Evolutionary conservation across 2,888 invertebrate species (phyloP).

Genomic region (Machimus atricapillus): DNA sequence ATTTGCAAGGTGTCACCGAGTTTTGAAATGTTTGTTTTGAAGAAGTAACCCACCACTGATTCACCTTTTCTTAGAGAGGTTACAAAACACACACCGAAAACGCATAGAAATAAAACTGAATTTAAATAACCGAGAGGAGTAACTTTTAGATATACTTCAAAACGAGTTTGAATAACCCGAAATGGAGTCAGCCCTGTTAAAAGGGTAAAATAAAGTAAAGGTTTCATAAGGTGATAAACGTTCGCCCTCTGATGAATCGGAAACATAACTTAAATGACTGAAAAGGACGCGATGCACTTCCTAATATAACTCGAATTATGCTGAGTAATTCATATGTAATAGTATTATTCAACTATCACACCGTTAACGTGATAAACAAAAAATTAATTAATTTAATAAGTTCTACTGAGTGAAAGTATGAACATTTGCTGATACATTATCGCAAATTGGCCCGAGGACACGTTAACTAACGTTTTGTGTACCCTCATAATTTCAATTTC

Average conservation of each 20-base stretch:
- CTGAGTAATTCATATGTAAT: not conserved
- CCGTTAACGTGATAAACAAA: not conserved
- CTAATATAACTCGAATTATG: not conserved
- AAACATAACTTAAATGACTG: not conserved
- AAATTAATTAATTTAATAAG: not conserved
- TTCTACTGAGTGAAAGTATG: not conserved
- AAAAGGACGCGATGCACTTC: not conserved
- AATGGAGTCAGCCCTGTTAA: conserved; percentile 56
- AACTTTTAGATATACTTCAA: conserved; percentile 49
- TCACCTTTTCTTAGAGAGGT: conserved; percentile 54
- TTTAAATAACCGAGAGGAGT: conserved; percentile 54
- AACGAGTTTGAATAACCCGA: conserved; percentile 54
- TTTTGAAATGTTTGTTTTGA: conserved; percentile 57
- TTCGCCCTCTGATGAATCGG: not conserved
- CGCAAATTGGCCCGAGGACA: not conserved
- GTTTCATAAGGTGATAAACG: not conserved
- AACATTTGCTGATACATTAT: not conserved
- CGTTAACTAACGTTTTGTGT: not conserved
- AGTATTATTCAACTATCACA: not conserved
- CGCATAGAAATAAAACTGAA: conserved; percentile 51
- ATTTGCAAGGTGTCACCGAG: conserved; percentile 58
- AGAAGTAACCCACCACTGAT: conserved; percentile 58
- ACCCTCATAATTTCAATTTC: not conserved
- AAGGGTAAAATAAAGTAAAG: not conserved
- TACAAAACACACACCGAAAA: conserved; percentile 55